These are phyloP conservation scores for Artibeus lituratus DNA, from an alignment of 2,797 vertebrate genomes.

Conservation along the genomic window DNA sequence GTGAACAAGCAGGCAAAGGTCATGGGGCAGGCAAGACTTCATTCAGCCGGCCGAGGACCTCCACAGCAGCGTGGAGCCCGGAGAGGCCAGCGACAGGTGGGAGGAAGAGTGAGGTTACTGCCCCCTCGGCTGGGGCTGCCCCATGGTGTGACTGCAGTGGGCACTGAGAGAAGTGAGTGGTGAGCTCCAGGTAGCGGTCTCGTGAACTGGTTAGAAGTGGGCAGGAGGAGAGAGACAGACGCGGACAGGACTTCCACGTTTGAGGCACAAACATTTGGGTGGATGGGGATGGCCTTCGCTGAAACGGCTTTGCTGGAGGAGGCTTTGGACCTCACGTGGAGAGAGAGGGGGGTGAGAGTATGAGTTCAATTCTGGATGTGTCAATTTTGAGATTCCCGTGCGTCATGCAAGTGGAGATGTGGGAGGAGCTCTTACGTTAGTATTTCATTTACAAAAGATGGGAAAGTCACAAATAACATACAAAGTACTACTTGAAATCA, in stretches of 20 bases:
- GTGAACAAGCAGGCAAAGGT: neutral
- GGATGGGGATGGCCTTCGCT: neutral
- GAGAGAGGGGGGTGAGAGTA: accelerated
- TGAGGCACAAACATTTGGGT: neutral
- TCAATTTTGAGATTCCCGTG: neutral
- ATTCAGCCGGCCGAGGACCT: neutral
- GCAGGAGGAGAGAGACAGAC: neutral
- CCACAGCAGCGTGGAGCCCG: neutral
- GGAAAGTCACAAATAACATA: neutral
- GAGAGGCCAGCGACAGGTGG: neutral
- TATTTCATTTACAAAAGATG: slow-evolving; percentile 17
- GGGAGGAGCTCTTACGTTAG: neutral
- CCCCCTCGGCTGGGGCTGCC: neutral
- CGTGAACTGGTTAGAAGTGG: neutral
- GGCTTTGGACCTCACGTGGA: neutral
- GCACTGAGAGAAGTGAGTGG: neutral
- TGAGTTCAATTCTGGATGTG: neutral
- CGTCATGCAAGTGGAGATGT: neutral
- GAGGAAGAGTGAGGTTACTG: neutral
- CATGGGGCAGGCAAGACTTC: neutral
- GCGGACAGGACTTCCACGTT: neutral
- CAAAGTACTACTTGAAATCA: neutral
- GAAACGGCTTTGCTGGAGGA: neutral
- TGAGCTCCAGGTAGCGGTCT: neutral
- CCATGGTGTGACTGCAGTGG: neutral